A percentile compares a stretch with the other conserved stretches of the same genome.
phyloP scores from a whole-genome alignment of 2,888 invertebrate species.

The Cosmorhoe ocellata region DNA sequence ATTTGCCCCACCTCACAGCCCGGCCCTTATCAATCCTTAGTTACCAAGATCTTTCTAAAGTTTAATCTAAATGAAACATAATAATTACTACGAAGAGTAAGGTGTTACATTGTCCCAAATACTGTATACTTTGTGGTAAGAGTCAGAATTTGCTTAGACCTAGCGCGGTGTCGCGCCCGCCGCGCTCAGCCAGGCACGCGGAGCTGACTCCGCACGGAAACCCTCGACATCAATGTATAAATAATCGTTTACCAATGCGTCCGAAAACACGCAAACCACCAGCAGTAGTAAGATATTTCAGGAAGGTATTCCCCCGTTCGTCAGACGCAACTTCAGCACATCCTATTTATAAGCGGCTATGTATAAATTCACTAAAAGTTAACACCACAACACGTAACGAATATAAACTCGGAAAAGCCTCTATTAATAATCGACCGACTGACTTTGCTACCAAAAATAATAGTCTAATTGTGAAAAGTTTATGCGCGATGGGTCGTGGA shows the following conservation, averaged over 20 bases:
- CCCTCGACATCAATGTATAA: conserved; percentile 77
- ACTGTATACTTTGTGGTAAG: too few species aligned
- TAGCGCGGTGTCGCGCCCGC: background rate
- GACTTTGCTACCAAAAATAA: conserved; percentile 84
- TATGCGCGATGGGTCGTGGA: conserved; percentile 83
- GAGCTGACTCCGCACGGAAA: conserved; percentile 50
- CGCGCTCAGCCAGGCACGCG: conserved; percentile 30
- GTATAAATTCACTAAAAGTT: conserved; percentile 83
- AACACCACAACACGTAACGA: conserved; percentile 83
- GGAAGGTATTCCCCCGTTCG: conserved; percentile 83
- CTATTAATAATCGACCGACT: conserved; percentile 84
- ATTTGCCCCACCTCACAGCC: too few species aligned
- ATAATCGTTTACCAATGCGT: conserved; percentile 82
- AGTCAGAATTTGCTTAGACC: background rate
- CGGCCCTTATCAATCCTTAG: too few species aligned
- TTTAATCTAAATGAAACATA: too few species aligned
- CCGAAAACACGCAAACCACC: conserved; percentile 79
- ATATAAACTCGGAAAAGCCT: conserved; percentile 83
- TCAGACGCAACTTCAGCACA: conserved; percentile 82
- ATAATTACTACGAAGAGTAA: too few species aligned
- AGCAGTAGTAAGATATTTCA: conserved; percentile 82
- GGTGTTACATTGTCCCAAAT: too few species aligned
- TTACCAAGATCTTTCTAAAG: too few species aligned
- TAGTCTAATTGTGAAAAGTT: conserved; percentile 84
- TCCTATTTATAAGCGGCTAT: conserved; percentile 83